Conservation (phyloP, 2,888 invertebrate species). For the Mechanitis mazaeus region DNA sequence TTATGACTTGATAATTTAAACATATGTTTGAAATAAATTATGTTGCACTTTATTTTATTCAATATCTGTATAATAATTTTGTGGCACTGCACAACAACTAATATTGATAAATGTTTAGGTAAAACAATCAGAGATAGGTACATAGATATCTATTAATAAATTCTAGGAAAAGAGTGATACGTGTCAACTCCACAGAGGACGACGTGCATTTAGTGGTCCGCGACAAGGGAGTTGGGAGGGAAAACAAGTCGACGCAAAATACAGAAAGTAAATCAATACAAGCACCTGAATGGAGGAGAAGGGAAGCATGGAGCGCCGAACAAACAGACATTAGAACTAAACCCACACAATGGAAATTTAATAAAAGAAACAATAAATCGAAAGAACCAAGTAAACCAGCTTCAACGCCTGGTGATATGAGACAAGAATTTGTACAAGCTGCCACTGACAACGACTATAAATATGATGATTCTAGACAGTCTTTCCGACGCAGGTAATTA, state of each 20-base stretch:
- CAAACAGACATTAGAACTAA: conserved; percentile 80
- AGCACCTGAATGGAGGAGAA: conserved; percentile 85
- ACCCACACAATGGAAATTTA: conserved; percentile 85
- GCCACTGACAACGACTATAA: conserved; percentile 68
- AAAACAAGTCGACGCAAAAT: conserved; percentile 86
- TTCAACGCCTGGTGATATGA: conserved; percentile 66
- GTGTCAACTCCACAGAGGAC: conserved; percentile 84
- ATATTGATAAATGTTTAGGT: conserved; percentile 27
- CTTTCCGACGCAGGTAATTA: conserved; percentile 58
- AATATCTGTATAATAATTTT: not conserved
- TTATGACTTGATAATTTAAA: not conserved
- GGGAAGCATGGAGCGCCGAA: conserved; percentile 93
- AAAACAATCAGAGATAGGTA: conserved; percentile 62
- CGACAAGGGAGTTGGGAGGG: conserved; percentile 82
- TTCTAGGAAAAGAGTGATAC: conserved; percentile 85
- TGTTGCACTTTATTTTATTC: conserved; percentile 10
- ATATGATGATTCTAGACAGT: conserved; percentile 64
- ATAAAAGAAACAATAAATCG: conserved; percentile 77
- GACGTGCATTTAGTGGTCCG: conserved; percentile 84
- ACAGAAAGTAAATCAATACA: conserved; percentile 84
- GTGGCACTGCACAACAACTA: conserved; percentile 4
- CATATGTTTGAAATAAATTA: not conserved
- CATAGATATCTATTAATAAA: conserved; percentile 75
- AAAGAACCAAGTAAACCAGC: conserved; percentile 71
- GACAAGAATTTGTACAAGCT: conserved; percentile 69